Evolutionary conservation across 2,113 vertebrate species (phyloP), one percentile per base, ranked within the genome.

Genomic region (Athene noctua): DNA sequence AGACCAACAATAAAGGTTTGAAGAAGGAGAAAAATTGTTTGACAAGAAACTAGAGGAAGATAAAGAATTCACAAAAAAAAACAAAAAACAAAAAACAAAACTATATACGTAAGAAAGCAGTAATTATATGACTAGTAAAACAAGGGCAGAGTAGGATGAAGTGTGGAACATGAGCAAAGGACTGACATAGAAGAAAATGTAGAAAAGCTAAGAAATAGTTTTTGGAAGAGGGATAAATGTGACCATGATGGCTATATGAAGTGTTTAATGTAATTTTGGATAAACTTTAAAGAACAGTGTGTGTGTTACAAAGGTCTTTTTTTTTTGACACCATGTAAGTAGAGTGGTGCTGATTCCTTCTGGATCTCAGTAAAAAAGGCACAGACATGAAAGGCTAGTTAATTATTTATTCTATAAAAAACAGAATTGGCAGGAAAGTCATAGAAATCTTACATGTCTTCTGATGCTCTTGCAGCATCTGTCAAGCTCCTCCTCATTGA

Each of bases 401-500:
- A 65, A 90, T 34, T 8, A 70, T 86, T 78, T 62, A 38, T 70
- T 68, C 36, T 34, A 9, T 26, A 8, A 88, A 79, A 80, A 16
- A 0, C 1, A 59, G 20, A 77, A 70, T 14, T 62, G 2, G 4
- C 42, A 85, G 13, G 22, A 61, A 77, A 65, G 25, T 14, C 1
- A 51, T 27, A 42, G 22, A 51, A 81, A 49, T 34, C 13, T 90
- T 78, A 12, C 0, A 3, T 51, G 3, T 51, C 27, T 68, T 84
- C 38, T 59, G 32, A 59, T 51, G 15, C 2, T 36, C 3, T 27
- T 63, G 23, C 14, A 72, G 9, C n/a, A 46, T 36, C 13, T 49
- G 21, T 54, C 2, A 2, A 44, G 17, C 3, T 6, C 3, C 9
- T 36, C 3, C 3, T 59, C 0, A 0, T 11, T 59, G 15, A 54